phyloP scores from a whole-genome alignment of 2,113 vertebrate genomes.

The Uropsilus gracilis region DNA sequence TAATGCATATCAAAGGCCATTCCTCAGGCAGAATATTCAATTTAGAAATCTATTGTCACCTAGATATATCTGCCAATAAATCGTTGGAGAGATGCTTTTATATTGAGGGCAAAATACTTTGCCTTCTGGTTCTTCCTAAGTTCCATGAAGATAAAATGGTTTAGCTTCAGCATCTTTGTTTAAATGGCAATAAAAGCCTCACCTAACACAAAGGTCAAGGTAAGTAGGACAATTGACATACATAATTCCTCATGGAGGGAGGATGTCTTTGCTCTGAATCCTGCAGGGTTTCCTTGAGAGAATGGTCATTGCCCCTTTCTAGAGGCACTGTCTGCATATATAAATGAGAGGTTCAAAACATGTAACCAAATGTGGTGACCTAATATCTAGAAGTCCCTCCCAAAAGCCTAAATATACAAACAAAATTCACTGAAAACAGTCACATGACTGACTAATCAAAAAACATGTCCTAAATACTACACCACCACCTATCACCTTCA shows the following conservation, averaged over 20 bases:
- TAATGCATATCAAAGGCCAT: constrained; percentile 66
- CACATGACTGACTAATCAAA: neutral
- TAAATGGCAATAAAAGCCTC: constrained; percentile 65
- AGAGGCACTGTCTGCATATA: neutral
- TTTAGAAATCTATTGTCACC: constrained; percentile 77
- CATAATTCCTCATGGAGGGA: neutral
- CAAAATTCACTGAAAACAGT: neutral
- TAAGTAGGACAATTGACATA: neutral
- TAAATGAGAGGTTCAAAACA: neutral
- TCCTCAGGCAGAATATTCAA: constrained; percentile 68
- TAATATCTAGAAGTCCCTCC: neutral
- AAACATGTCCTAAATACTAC: neutral
- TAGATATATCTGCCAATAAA: constrained; percentile 71
- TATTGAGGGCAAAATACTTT: constrained; percentile 52
- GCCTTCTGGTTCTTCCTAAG: constrained; percentile 59
- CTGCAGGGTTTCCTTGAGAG: neutral
- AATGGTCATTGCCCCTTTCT: neutral
- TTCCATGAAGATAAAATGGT: constrained; percentile 64
- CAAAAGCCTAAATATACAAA: neutral
- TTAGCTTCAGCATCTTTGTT: constrained; percentile 56
- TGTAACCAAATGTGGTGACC: neutral
- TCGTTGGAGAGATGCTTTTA: constrained; percentile 27
- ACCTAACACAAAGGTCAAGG: constrained; percentile 59
- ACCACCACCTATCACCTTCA: neutral
- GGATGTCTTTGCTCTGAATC: neutral